Evolutionary conservation across 1,140 invertebrate species (phyloP), one percentile per base, ranked within the genome.

Genomic region (Aricia agestis): DNA sequence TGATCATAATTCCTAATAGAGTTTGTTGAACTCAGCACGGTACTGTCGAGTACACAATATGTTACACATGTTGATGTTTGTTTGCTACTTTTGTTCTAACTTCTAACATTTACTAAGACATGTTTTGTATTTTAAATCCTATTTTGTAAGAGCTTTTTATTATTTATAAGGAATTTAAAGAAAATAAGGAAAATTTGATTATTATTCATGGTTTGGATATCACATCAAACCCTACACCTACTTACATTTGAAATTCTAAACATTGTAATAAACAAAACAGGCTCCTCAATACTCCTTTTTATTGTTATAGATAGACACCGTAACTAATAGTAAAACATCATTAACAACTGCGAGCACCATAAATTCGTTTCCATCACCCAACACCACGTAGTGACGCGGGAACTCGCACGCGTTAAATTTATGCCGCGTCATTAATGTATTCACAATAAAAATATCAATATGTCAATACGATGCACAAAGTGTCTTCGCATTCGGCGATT

Each of bases 11-110:
- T 78, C 78, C 77, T 82, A 83, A 81, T 73, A 73, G 74, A 70
- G 84, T 80, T 79, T 80, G 77, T 70, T 81, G 84, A 86, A 83
- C 85, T 84, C 78, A 59, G 45, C 73, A 41, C 17, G 18, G 18
- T 63, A 63, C 59, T 19, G 59, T 0, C 18, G 59, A n/a, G 45
- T 15, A 52, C 11, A 52, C 5, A 52, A 52, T 52, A 52, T 52
- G 45, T 52, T 52, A 15, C 36, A 7, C 1, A 36, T 36, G 2
- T 36, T 9, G 9, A 36, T 9, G 6, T 36, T 7, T 9, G 36
- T 36, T 36, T 36, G 36, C 6, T 36, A 2, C 36, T 36, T 36
- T 36, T 36, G 36, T 6, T 9, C 36, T 36, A 36, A 36, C 2
- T 36, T 6, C 5, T 36, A n/a, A n/a, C n/a, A n/a, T n/a, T n/a